These are phyloP conservation scores for Eupithecia insigniata DNA, from an alignment of 2,888 invertebrate species.

Conservation along the genomic window DNA sequence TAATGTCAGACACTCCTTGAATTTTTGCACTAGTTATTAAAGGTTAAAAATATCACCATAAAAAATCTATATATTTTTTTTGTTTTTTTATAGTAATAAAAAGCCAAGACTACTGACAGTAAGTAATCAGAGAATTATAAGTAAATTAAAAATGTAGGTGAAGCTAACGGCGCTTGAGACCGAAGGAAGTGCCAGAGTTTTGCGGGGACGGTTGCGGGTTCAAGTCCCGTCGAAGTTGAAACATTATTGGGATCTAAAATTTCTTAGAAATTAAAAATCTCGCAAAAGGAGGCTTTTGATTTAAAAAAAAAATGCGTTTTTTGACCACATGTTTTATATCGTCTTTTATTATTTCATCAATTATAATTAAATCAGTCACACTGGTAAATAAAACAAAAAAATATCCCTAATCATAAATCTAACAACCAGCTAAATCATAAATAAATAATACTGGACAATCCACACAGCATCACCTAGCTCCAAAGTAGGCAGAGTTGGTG, in stretches of 20 bases:
- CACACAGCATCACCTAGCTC: neutral
- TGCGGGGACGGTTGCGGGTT: too few species aligned
- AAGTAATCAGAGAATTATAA: neutral
- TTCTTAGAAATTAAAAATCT: neutral
- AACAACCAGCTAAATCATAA: neutral
- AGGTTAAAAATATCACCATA: neutral
- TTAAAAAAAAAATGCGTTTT: neutral
- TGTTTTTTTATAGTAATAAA: neutral
- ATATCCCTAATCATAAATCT: neutral
- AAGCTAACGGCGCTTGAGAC: too few species aligned
- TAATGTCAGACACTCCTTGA: neutral
- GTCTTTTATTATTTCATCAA: neutral
- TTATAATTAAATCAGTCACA: neutral
- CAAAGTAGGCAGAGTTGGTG: too few species aligned
- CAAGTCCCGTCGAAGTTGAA: too few species aligned
- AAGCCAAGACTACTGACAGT: neutral
- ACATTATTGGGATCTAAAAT: too few species aligned
- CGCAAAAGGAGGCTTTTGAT: neutral
- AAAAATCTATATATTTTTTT: too few species aligned
- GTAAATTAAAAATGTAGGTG: too few species aligned
- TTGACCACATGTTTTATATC: neutral
- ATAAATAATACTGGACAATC: neutral
- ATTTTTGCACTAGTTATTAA: neutral
- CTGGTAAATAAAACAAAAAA: neutral
- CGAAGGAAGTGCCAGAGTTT: too few species aligned